These are phyloP conservation scores for Alosa alosa DNA, from an alignment of 2,113 vertebrate genomes.

Conservation along the genomic window DNA sequence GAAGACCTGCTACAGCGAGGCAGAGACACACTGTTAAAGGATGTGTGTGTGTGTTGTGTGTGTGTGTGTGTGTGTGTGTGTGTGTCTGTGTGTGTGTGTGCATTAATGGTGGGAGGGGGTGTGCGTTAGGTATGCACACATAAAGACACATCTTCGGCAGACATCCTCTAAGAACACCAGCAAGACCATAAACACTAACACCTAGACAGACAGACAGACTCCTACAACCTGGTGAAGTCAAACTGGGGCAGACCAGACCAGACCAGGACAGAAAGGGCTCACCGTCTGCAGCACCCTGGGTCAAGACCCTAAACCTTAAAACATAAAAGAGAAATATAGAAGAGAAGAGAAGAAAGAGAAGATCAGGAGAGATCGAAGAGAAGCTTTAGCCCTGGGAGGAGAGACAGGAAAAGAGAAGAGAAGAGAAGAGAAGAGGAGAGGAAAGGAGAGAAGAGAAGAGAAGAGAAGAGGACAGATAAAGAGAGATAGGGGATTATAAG, in stretches of 20 bases:
- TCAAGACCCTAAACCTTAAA: too few species aligned
- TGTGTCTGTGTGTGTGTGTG: too few species aligned
- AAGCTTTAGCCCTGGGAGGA: too few species aligned
- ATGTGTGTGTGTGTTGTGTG: too few species aligned
- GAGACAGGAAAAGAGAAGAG: too few species aligned
- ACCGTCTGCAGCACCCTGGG: not conserved
- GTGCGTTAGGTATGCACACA: not conserved
- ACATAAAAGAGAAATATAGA: too few species aligned
- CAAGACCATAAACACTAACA: not conserved
- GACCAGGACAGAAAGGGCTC: not conserved
- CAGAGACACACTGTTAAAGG: not conserved
- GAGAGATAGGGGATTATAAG: not conserved
- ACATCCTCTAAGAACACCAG: not conserved
- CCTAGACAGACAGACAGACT: too few species aligned
- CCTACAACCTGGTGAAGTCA: not conserved
- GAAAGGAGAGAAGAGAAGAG: not conserved
- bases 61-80: too few species aligned
- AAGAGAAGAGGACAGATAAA: not conserved
- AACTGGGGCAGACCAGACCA: not conserved
- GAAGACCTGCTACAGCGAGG: constrained; percentile 45
- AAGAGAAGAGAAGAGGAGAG: not conserved
- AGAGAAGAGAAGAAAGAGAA: too few species aligned
- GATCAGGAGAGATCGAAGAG: too few species aligned
- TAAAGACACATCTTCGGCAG: not conserved
- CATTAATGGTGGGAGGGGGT: not conserved